Evolutionary conservation across 2,888 invertebrate species (phyloP).

Genomic region (Melinaea menophilus): DNA sequence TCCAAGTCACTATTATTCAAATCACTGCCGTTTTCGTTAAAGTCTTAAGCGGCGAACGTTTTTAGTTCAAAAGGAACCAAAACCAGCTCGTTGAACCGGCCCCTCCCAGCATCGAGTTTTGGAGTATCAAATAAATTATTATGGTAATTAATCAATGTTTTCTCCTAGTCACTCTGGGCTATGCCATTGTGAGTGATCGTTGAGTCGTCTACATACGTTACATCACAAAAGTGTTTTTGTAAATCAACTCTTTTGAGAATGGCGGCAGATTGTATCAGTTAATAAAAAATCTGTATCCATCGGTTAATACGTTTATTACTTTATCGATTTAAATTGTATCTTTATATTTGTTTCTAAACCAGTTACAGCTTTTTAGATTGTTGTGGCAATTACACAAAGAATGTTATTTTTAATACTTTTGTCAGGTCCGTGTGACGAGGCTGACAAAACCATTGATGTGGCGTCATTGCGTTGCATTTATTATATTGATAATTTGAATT

Average conservation of each 20-base stretch:
- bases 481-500: constrained; percentile 65
- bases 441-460: background rate
- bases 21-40: constrained; percentile 50
- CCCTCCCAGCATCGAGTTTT: constrained; percentile 72
- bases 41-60: constrained; percentile 38
- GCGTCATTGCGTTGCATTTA: constrained; percentile 36
- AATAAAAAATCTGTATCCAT: constrained; percentile 36
- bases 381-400: background rate
- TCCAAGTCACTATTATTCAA: constrained; percentile 44
- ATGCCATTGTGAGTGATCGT: constrained; percentile 73
- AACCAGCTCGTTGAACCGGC: constrained; percentile 63
- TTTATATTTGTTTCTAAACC: constrained; percentile 20
- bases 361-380: constrained; percentile 18
- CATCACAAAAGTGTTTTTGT: constrained; percentile 65
- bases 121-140: constrained; percentile 78
- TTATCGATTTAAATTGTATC: constrained; percentile 27
- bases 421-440: background rate
- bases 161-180: constrained; percentile 73
- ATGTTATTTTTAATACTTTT: background rate
- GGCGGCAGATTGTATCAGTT: constrained; percentile 40
- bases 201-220: constrained; percentile 63
- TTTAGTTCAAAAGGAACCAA: constrained; percentile 63
- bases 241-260: constrained; percentile 49
- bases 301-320: constrained; percentile 27
- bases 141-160: constrained; percentile 79